phyloP scores from a whole-genome alignment of 2,888 invertebrate genomes.

The Sinopyrophorus schimmeli region DNA sequence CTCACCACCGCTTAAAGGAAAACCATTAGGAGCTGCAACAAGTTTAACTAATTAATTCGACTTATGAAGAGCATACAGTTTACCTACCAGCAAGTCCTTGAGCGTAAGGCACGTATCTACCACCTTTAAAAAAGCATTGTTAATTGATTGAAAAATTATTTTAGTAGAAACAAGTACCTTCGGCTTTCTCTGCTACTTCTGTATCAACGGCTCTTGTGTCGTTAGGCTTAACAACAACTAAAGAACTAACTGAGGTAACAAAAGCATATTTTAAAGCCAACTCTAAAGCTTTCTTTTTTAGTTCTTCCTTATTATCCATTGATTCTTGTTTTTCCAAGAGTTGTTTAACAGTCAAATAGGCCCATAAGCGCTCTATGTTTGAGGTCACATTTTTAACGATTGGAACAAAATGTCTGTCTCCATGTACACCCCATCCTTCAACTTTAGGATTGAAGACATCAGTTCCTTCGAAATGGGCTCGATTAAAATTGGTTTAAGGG shows the following conservation, averaged over 20 bases:
- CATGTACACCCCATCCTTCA: conserved; percentile 1
- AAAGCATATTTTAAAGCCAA: conserved; percentile 67
- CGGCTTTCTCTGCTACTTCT: conserved; percentile 49
- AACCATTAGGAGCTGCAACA: too few relatives aligned
- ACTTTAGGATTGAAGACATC: background rate
- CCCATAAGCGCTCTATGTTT: conserved; percentile 63
- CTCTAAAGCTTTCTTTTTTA: conserved; percentile 59
- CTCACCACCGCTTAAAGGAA: too few relatives aligned
- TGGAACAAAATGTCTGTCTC: conserved; percentile 2
- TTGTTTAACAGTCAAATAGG: conserved; percentile 68
- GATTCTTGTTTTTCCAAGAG: conserved; percentile 58
- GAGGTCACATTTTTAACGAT: conserved; percentile 7
- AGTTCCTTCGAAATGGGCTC: background rate
- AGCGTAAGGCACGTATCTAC: too few relatives aligned
- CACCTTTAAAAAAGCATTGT: too few relatives aligned
- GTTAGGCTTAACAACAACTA: conserved; percentile 68
- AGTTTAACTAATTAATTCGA: too few relatives aligned
- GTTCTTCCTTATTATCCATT: conserved; percentile 40
- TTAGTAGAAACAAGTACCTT: too few relatives aligned
- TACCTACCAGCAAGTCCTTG: too few relatives aligned
- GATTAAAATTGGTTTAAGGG: too few relatives aligned
- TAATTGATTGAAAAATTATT: too few relatives aligned
- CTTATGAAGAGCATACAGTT: too few relatives aligned
- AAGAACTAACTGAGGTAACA: conserved; percentile 68
- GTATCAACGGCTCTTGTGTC: conserved; percentile 58